Percentiles rank a stretch among this genome's conserved stretches.
Conservation (phyloP, 30 jellyfish, hydroid and myxozoan species). For the Aurelia sp. region DNA sequence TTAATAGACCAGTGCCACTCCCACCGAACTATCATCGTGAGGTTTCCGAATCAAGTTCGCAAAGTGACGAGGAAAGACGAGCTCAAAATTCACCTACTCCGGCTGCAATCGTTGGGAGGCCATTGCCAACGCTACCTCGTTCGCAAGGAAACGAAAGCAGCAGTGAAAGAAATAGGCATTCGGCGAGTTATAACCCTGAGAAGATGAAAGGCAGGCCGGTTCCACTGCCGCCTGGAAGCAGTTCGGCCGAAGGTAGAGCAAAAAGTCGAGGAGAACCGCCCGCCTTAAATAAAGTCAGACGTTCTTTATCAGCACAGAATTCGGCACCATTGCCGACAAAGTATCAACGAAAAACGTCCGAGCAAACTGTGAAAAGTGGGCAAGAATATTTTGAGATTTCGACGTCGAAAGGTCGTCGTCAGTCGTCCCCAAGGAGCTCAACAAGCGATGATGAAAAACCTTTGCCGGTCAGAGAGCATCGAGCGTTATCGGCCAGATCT, state of each 20-base stretch:
- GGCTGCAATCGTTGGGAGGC: background rate
- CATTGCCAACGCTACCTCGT: background rate
- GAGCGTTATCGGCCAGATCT: slow-evolving; percentile 26
- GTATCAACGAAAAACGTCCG: background rate
- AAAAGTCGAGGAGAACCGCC: background rate
- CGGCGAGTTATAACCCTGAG: background rate
- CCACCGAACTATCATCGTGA: slow-evolving; percentile 22
- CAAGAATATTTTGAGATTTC: background rate
- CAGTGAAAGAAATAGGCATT: background rate
- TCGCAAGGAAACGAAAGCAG: background rate
- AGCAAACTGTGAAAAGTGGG: background rate
- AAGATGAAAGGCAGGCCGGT: slow-evolving; percentile 4
- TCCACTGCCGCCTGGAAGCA: background rate
- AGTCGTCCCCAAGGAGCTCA: background rate
- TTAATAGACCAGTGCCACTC: slow-evolving; percentile 8
- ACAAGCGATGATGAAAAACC: background rate
- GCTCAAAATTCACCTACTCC: background rate
- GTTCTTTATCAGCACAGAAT: background rate
- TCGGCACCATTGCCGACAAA: background rate
- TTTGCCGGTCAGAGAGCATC: background rate
- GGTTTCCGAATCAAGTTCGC: slow-evolving; percentile 14
- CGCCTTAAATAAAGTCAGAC: background rate
- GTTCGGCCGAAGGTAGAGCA: background rate
- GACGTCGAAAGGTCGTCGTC: background rate
- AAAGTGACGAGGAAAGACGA: slow-evolving; percentile 8